These are phyloP conservation scores for Xenopus tropicalis DNA, from an alignment of 2,113 vertebrate genomes.

Conservation along the genomic window DNA sequence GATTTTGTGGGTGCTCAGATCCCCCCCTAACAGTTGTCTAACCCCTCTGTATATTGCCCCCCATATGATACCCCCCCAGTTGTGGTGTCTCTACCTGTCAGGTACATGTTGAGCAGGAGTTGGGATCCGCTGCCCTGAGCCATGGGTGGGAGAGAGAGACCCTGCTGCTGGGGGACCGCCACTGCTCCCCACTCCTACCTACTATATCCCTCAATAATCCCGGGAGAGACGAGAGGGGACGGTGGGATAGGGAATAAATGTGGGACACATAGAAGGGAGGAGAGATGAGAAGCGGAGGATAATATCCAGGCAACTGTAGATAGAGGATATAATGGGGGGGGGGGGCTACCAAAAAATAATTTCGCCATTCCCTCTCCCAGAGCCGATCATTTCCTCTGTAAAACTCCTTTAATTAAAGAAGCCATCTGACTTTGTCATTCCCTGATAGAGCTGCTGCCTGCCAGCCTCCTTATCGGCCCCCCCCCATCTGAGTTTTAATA, in stretches of 20 bases:
- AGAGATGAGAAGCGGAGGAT: conserved; percentile 48
- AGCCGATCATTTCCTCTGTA: conserved; percentile 82
- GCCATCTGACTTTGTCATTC: conserved; percentile 74
- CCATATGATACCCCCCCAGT: conserved; percentile 42
- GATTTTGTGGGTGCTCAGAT: no score
- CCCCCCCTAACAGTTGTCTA: neutral
- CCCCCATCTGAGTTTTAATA: conserved; percentile 87
- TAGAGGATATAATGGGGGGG: conserved; percentile 38
- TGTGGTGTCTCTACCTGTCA: conserved; percentile 80
- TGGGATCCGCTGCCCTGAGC: conserved; percentile 87
- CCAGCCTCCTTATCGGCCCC: conserved; percentile 76
- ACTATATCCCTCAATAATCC: conserved; percentile 72
- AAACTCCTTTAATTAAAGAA: conserved; percentile 84
- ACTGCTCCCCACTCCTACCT: conserved; percentile 45
- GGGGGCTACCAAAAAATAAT: conserved; percentile 47
- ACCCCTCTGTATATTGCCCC: conserved; percentile 29
- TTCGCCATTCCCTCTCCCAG: neutral
- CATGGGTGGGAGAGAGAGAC: conserved; percentile 74
- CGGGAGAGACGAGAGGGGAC: conserved; percentile 64
- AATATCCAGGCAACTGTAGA: conserved; percentile 81
- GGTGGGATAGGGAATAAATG: conserved; percentile 87
- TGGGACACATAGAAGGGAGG: conserved; percentile 34
- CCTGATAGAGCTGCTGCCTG: conserved; percentile 64
- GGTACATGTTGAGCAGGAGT: conserved; percentile 99
- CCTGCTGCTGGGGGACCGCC: conserved; percentile 31